Evolutionary conservation across 2,113 vertebrate species (phyloP).

Genomic region (Odontesthes bonariensis): DNA sequence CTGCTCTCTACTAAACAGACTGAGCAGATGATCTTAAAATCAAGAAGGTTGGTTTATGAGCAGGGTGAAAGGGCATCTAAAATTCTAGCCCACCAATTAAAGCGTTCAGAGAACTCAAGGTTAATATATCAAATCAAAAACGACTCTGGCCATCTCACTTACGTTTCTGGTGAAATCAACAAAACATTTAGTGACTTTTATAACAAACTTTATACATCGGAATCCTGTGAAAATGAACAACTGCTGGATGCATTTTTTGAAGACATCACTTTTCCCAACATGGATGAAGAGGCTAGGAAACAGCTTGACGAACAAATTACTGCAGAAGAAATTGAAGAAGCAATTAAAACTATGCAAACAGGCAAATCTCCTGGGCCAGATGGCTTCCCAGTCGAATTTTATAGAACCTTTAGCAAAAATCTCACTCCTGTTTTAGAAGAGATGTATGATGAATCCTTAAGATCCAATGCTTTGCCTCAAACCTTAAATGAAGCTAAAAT

Average conservation of each 20-base stretch:
- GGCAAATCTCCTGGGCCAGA: neutral
- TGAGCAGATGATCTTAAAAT: neutral
- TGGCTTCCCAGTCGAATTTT: neutral
- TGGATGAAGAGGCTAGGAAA: neutral
- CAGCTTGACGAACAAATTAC: neutral
- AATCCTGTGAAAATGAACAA: neutral
- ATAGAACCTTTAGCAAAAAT: neutral
- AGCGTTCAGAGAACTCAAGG: neutral
- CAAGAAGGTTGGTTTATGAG: neutral
- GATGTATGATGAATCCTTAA: no score
- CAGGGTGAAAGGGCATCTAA: neutral
- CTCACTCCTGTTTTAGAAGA: no score
- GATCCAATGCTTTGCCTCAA: no score
- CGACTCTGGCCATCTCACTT: neutral
- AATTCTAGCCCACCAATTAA: neutral
- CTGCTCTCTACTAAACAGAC: neutral
- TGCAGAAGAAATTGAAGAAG: neutral
- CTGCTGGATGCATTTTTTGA: neutral
- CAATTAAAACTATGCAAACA: neutral
- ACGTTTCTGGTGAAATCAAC: neutral
- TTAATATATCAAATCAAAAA: neutral
- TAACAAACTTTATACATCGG: neutral
- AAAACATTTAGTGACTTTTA: neutral
- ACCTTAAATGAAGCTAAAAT: no score
- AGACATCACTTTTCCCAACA: neutral